Evolutionary conservation across 2,797 vertebrate species (phyloP), one percentile per base, ranked within the genome.

Genomic region (Hydrolagus colliei): DNA sequence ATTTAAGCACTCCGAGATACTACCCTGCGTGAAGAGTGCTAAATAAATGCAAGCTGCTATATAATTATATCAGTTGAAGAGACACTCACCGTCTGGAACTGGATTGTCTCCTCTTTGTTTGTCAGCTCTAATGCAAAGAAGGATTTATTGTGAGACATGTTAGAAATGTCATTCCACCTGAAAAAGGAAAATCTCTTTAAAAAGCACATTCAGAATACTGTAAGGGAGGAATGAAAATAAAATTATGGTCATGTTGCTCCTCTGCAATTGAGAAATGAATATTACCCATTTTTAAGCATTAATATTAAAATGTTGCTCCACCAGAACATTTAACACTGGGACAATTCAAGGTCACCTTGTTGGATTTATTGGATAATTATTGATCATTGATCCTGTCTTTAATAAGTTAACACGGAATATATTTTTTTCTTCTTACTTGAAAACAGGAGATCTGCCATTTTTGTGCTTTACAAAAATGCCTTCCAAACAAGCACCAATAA

Each of bases 131-230:
- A 91, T 0, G 96, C 95, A 4, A 99, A 98, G 90, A 97, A 97
- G 63, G 97, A 98, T 93, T 97, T 99, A 92, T 97, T 99, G 92
- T 99, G 97, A 91, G 96, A 97, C 97, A 99, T 97, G 92, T 98
- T 98, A 88, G 96, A 96, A 91, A 99, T 98, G 90, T 99, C 97
- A 88, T 97, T 95, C 98, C 98, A 99, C 95, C 98, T 99, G 90
- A 90, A 90, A 87, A 84, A 89, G 87, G 88, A 16, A 10, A 68
- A 75, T 4, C 35, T 52, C 10, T 14, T 18, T 20, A 59, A 27
- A 76, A 2, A 18, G 9, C 20, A 12, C 41, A 52, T 52, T 52
- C 41, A 52, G 6, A 52, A 52, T 52, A 52, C 0, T 52, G 6
- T 52, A 52, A 3, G 41, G 2, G 41, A 52, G 41, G 3, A 52